Conservation (phyloP, 1,140 invertebrate genomes). For the Adoxophyes honmai region DNA sequence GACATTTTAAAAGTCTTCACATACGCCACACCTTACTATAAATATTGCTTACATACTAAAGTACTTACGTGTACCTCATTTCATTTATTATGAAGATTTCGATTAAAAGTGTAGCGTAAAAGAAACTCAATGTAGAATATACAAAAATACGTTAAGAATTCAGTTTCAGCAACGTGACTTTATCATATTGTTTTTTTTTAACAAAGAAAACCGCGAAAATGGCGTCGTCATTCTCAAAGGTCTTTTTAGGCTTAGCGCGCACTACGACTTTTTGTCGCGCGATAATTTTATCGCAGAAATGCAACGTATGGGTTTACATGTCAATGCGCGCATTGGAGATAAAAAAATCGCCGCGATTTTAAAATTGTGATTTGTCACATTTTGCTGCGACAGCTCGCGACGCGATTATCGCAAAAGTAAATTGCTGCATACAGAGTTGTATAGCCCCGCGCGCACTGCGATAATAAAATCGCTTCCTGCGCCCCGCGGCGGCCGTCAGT, state of each 20-base stretch:
- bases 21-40: too few species aligned
- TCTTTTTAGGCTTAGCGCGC: background rate
- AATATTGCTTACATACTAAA: too few species aligned
- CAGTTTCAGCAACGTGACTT: too few species aligned
- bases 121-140: too few species aligned
- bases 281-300: slow-evolving; percentile 1
- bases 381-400: background rate
- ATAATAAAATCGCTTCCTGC: background rate
- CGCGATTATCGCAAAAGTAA: background rate
- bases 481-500: background rate
- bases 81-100: too few species aligned
- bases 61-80: too few species aligned
- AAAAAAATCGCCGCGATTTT: background rate
- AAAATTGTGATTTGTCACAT: slow-evolving; percentile 2
- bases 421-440: background rate
- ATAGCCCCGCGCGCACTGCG: background rate
- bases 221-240: too few species aligned
- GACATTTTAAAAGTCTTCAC: too few species aligned
- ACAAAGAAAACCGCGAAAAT: too few species aligned
- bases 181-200: too few species aligned
- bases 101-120: too few species aligned
- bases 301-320: background rate
- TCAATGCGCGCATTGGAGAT: background rate
- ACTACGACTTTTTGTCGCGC: background rate
- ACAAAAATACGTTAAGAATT: too few species aligned